Percentiles rank a stretch among this genome's conserved stretches.
Evolutionary conservation across 2,797 vertebrate genomes (phyloP).

Genomic region (Mormyrops attenuatus): DNA sequence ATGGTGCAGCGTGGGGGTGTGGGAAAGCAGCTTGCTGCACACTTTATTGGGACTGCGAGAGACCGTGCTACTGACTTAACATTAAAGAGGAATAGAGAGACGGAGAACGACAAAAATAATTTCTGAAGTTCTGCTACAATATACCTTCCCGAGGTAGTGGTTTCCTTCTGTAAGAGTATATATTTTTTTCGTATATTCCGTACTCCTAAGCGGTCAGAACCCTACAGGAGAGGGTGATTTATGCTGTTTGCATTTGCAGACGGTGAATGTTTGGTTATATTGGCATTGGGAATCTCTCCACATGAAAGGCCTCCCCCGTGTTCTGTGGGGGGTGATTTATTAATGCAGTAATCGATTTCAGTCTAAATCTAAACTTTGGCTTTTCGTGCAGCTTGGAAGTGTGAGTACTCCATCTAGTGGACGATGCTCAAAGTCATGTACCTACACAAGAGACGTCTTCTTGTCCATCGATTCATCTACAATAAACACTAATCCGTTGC

Average conservation of each 20-base stretch:
- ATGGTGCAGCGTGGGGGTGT: constrained; percentile 7
- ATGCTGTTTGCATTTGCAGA: not conserved
- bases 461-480: not conserved
- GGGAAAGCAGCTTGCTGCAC: not conserved
- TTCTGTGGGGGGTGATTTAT: constrained; percentile 43
- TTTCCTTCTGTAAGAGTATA: not conserved
- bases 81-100: not conserved
- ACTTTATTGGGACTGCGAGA: not conserved
- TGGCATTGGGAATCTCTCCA: not conserved
- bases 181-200: not conserved
- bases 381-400: constrained; percentile 27
- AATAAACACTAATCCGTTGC: not conserved
- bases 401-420: constrained; percentile 41
- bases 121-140: not conserved
- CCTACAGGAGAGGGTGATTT: not conserved
- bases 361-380: constrained; percentile 26
- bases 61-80: not conserved
- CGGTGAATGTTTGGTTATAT: not conserved
- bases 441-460: not conserved
- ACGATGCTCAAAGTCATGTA: not conserved
- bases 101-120: not conserved
- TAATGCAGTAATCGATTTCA: constrained; percentile 45
- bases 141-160: not conserved
- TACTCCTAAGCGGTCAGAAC: not conserved
- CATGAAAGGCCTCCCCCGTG: constrained; percentile 21